Evolutionary conservation across 2,113 vertebrate species (phyloP), one percentile per base, ranked within the genome.

Genomic region (Salvelinus namaycush): DNA sequence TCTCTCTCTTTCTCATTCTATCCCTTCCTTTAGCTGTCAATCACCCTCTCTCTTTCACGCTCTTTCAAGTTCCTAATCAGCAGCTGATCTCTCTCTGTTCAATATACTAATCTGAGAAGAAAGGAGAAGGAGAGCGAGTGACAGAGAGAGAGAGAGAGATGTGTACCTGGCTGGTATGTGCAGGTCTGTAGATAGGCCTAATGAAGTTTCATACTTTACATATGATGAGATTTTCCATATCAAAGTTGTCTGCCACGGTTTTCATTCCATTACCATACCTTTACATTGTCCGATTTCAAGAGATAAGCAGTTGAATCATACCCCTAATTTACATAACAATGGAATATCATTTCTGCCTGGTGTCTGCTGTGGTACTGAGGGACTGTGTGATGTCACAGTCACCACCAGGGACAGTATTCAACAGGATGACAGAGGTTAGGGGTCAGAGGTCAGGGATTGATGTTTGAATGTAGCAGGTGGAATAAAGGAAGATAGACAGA

Each of bases 201-300:
- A 60, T 60, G 59, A 16, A 83, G 83, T 86, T 88, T 83, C 22
- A 76, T 20, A 75, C 76, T 76, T 76, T 78, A 81, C 82, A 87
- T 76, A 84, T 89, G 86, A 75, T 89, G 84, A 73, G 74, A 83
- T 89, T 87, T 91, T 90, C 76, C 84, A 85, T 83, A 84, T 90
- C 84, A 89, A 84, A 87, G 83, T 80, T 83, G 72, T 72, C 79
- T 76, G 79, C 75, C 57, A 16, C 20, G 26, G 72, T 75, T 67
- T 54, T 84, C 80, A 76, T 75, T 59, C 76, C 3, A 78, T 82
- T 79, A 78, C 84, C 82, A 87, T 87, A 79, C 80, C 81, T 87
- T 76, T 70, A 84, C 86, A 84, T 34, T 68, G 80, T 78, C 79
- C 62, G 73, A 89, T 89, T 87, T 83, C 73, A 59, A 44, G 34